Base-by-base conservation (phyloP, 2,113 vertebrate species). In the Poeciliopsis turrubarensis region DNA sequence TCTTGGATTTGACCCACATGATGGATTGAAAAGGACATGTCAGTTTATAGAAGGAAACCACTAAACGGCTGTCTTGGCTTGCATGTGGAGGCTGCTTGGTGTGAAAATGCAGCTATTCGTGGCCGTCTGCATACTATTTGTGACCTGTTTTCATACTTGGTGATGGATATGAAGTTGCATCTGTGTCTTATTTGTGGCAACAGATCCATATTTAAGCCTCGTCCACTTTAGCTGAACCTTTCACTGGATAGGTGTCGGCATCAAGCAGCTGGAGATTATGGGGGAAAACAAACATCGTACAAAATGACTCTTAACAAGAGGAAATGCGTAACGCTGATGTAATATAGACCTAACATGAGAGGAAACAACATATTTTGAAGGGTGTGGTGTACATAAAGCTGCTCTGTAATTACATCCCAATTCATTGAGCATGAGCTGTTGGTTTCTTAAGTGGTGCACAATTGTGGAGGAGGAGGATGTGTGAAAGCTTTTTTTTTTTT, bases 91-190 rank as follows among this genome's bases (percentile, higher is more conserved):
- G 68, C 74, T 81, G 82, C 82, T 74, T 79, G 14, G 69, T 81
- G 63, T 77, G 83, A 84, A 84, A 87, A 85, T 81, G 75, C 9
- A 71, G 79, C 83, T 91, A 91, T 89, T 88, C 75, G 65, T 63
- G 78, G 72, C 72, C 1, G 29, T 73, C 89, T 65, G 70, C 51
- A 69, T 67, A 41, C 86, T 89, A 86, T 90, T 87, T 79, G 60
- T 68, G 86, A 85, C 0, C 5, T 19, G 75, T 63, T 62, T 37
- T 81, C 82, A 70, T 80, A 86, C 79, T 86, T 73, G 74, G 85
- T 77, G 87, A 82, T 68, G 39, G 87, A 86, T 68, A 70, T 85
- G 73, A 29, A 83, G 81, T 86, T 90, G 82, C 84, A 77, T 84
- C 79, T 75, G 73, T 62, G 41, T 86, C 79, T 78, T 89, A 89